phyloP scores from a whole-genome alignment of 2,113 vertebrate species.

The Sterrhoptilus dennistouni region DNA sequence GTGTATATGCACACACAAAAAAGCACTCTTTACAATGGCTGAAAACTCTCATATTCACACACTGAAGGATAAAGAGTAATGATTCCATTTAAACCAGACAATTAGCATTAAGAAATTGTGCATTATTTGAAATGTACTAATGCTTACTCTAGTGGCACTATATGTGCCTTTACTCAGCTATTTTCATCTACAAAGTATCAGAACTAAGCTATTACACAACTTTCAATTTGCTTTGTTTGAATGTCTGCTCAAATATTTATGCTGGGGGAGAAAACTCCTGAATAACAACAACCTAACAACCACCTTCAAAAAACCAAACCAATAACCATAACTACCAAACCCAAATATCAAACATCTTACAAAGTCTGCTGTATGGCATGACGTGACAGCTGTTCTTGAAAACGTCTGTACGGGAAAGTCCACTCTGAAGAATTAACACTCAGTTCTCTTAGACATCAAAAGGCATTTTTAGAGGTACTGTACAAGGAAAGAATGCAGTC shows the following conservation, averaged over 20 bases:
- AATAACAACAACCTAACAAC: not conserved
- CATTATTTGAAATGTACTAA: not conserved
- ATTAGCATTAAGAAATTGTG: not conserved
- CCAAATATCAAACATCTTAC: not conserved
- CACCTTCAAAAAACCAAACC: fast-evolving
- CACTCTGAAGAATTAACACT: not conserved
- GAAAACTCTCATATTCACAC: not conserved
- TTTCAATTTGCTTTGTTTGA: not conserved
- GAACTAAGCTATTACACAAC: not conserved
- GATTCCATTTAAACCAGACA: not conserved
- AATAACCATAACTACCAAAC: not conserved
- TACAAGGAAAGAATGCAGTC: not conserved
- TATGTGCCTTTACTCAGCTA: not conserved
- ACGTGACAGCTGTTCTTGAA: not conserved
- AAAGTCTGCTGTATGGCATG: not conserved
- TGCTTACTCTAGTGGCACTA: not conserved
- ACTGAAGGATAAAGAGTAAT: not conserved
- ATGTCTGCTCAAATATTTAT: not conserved
- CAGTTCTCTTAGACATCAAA: not conserved
- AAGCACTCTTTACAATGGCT: fast-evolving
- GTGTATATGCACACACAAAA: not conserved
- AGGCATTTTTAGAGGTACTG: not conserved
- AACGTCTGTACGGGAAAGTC: not conserved
- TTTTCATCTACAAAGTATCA: not conserved
- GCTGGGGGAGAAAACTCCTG: not conserved